Evolutionary conservation across 2,888 invertebrate species (phyloP), one percentile per base, ranked within the genome.

Genomic region (Chymomyza fuscimana): DNA sequence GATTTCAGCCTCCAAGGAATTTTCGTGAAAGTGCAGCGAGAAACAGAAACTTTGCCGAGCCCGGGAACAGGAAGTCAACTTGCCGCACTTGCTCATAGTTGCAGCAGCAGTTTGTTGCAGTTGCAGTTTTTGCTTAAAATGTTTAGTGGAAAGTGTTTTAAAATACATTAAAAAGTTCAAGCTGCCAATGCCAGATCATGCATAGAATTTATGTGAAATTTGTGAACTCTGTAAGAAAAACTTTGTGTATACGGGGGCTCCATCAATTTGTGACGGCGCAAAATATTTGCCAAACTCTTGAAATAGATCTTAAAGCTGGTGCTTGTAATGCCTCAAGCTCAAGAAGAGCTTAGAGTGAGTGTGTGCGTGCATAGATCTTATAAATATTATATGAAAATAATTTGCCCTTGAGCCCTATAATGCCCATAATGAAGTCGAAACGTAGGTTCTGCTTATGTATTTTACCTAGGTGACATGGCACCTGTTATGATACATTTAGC

Each of bases 101-200:
- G 52, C 52, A 19, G 19, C 52, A 16, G 16, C 16, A 16, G 52
- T 54, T 54, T 54, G n/a, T 51, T 51, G 16, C n/a, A 54, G 52
- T 54, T 79, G 74, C 83, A 77, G 83, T 85, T 62, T 62, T 85
- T 82, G 88, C 87, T 82, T 88, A 87, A 86, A 86, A 86, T 86
- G 86, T 88, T 86, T 88, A 87, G 89, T 87, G 89, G 89, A 86
- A 86, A 86, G 86, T 86, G 88, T 86, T 86, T 86, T 86, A 86
- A 86, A 89, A 86, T 89, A 89, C 86, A 86, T 86, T 86, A 86
- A 86, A 87, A 86, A 86, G 86, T 86, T 86, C 88, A 81, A 77
- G 89, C 82, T 84, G 81, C 59, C 61, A 32, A 40, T 15, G 87
- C 87, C 82, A 75, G 74, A 86, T 84, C 88, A 87, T 88, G 88